phyloP scores from a whole-genome alignment of 2,113 vertebrate genomes.

The Halcyon malimbica region DNA sequence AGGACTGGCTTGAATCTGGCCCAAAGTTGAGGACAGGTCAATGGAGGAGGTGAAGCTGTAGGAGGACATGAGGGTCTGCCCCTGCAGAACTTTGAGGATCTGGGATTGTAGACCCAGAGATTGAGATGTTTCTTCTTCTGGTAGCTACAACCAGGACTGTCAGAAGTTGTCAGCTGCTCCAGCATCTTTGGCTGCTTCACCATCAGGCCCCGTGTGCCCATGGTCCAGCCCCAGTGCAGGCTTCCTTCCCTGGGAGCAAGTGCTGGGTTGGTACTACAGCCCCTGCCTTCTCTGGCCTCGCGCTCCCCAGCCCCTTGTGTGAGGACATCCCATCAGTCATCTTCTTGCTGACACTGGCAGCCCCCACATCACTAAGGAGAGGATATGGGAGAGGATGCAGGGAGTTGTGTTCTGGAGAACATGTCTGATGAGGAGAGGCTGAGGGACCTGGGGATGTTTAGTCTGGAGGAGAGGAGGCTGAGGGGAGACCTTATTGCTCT shows the following conservation, averaged over 20 bases:
- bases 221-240: neutral
- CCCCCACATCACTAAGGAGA: neutral
- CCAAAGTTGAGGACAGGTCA: neutral
- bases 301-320: neutral
- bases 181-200: neutral
- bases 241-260: neutral
- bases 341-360: neutral
- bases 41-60: neutral
- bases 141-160: neutral
- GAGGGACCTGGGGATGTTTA: too few species aligned
- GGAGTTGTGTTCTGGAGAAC: too few species aligned
- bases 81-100: neutral
- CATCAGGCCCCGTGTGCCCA: too few species aligned
- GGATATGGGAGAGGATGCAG: neutral
- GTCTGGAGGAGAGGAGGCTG: too few species aligned
- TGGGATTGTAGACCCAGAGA: neutral
- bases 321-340: fast-evolving
- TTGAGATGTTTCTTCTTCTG: neutral
- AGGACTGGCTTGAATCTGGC: neutral
- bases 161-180: neutral
- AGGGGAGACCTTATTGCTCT: too few species aligned
- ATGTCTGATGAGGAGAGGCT: too few species aligned
- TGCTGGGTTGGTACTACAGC: neutral
- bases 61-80: neutral
- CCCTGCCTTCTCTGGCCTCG: neutral